Evolutionary conservation across 1,140 invertebrate species (phyloP).

Genomic region (Manduca sexta): DNA sequence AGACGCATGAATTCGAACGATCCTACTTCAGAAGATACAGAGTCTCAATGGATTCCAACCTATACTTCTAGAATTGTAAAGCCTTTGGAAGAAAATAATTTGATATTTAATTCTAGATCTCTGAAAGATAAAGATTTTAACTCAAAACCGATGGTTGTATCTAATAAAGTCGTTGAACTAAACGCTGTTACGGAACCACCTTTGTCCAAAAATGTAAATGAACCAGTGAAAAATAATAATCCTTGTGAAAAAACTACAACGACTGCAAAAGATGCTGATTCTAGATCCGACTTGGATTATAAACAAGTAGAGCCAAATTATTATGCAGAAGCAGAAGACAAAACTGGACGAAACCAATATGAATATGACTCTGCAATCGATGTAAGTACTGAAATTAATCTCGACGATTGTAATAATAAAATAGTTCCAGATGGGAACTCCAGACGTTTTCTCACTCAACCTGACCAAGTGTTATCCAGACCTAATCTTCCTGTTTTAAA

Average conservation of each 20-base stretch:
- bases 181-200: too few relatives aligned
- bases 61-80: background rate
- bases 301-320: too few relatives aligned
- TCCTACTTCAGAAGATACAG: background rate
- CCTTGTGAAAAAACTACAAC: too few relatives aligned
- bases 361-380: too few relatives aligned
- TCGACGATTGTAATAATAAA: background rate
- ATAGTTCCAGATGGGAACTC: background rate
- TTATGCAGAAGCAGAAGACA: too few relatives aligned
- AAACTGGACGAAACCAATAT: background rate
- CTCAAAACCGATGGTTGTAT: background rate
- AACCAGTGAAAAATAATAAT: too few relatives aligned
- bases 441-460: background rate
- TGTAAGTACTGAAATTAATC: background rate
- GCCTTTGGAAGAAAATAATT: background rate
- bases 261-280: too few relatives aligned
- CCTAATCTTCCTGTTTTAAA: too few relatives aligned
- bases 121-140: background rate
- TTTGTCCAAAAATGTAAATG: too few relatives aligned
- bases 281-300: too few relatives aligned
- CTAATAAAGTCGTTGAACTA: background rate
- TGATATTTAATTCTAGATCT: background rate
- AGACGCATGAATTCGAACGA: background rate
- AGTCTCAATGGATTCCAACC: constrained; percentile 2
- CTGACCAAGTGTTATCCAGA: too few relatives aligned